These are phyloP conservation scores for Chelonus formosanus DNA, from an alignment of 2,888 invertebrate species.

Conservation along the genomic window DNA sequence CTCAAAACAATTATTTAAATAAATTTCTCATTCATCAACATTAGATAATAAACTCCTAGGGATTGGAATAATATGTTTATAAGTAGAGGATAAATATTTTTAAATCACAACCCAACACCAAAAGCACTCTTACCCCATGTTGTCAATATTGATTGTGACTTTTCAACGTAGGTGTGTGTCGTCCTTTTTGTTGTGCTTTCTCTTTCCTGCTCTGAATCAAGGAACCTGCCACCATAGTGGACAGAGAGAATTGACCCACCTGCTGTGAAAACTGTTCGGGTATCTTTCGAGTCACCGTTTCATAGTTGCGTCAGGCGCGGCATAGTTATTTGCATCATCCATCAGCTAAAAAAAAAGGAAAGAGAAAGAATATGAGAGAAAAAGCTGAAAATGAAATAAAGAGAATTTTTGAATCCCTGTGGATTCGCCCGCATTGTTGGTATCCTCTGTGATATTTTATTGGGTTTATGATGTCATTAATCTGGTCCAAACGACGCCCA, in stretches of 20 bases:
- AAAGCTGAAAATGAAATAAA: conserved; percentile 32
- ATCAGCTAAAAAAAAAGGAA: conserved; percentile 52
- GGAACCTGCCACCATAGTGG: conserved; percentile 44
- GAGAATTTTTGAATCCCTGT: conserved; percentile 39
- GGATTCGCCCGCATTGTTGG: conserved; percentile 61
- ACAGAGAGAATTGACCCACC: conserved; percentile 46
- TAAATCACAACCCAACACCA: too few relatives aligned
- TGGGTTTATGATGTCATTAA: conserved; percentile 65
- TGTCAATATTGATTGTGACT: too few relatives aligned
- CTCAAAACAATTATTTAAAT: too few relatives aligned
- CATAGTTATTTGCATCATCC: conserved; percentile 63
- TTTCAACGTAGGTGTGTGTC: too few relatives aligned
- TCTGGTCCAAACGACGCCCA: conserved; percentile 53
- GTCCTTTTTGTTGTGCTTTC: too few relatives aligned
- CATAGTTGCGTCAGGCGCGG: conserved; percentile 52
- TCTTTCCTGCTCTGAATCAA: background rate
- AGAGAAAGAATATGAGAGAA: conserved; percentile 32
- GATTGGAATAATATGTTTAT: too few relatives aligned
- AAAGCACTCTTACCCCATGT: too few relatives aligned
- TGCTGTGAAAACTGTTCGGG: conserved; percentile 57
- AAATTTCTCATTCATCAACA: too few relatives aligned
- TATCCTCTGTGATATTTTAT: conserved; percentile 61
- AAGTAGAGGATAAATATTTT: too few relatives aligned
- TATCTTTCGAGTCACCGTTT: conserved; percentile 41
- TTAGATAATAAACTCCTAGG: too few relatives aligned